Conservation (phyloP, 2,888 invertebrate genomes). For the Nymphalis urticae region DNA sequence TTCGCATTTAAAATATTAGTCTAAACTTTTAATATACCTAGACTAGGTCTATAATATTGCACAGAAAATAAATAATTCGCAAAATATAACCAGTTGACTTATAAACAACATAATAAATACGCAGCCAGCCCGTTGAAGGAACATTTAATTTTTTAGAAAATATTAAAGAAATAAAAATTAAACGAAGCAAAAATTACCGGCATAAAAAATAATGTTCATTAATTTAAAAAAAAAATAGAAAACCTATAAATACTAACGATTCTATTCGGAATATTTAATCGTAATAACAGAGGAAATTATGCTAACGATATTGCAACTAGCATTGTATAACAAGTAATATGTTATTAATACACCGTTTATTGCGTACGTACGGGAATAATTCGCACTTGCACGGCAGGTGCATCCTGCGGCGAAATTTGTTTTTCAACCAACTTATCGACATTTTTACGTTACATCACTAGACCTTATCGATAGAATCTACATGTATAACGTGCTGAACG, state of each 20-base stretch:
- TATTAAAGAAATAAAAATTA: background rate
- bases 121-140: too few relatives aligned
- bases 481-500: conserved; percentile 18
- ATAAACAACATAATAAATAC: too few relatives aligned
- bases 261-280: conserved; percentile 5
- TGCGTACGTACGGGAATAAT: conserved; percentile 11
- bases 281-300: conserved; percentile 17
- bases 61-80: too few relatives aligned
- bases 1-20: too few relatives aligned
- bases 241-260: conserved; percentile 16
- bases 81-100: too few relatives aligned
- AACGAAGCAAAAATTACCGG: background rate
- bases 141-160: too few relatives aligned
- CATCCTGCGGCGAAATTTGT: conserved; percentile 25
- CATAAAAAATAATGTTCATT: background rate
- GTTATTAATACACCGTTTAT: conserved; percentile 21
- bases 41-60: too few relatives aligned
- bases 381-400: conserved; percentile 32
- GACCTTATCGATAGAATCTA: conserved; percentile 27
- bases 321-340: conserved; percentile 15
- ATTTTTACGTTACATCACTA: conserved; percentile 20
- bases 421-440: conserved; percentile 19
- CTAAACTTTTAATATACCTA: too few relatives aligned
- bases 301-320: conserved; percentile 13
- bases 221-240: background rate